phyloP scores from a whole-genome alignment of 2,797 vertebrate genomes.

The Lutjanus argentimaculatus region DNA sequence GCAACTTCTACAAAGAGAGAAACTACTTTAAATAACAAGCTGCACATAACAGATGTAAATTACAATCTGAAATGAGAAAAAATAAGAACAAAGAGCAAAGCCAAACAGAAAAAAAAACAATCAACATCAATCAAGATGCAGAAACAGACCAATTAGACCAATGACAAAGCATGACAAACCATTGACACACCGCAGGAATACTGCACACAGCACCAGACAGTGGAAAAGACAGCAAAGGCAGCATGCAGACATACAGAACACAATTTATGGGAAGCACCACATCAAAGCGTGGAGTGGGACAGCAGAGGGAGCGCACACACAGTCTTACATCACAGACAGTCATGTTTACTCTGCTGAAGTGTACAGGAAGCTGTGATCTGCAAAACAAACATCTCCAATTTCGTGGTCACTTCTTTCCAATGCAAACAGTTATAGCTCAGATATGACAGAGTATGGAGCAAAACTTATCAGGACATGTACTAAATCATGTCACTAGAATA shows the following conservation, averaged over 20 bases:
- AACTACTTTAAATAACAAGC: constrained; percentile 46
- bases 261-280: constrained; percentile 64
- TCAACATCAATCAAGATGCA: constrained; percentile 14
- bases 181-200: constrained; percentile 40
- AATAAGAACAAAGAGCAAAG: constrained; percentile 24
- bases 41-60: constrained; percentile 32
- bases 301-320: constrained; percentile 46
- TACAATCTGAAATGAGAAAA: constrained; percentile 12
- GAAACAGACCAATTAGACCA: constrained; percentile 40
- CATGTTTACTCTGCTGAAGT: constrained; percentile 61
- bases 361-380: constrained; percentile 63
- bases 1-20: constrained; percentile 26
- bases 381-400: constrained; percentile 66
- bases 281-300: constrained; percentile 58
- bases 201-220: constrained; percentile 53
- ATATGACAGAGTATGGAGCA: constrained; percentile 19
- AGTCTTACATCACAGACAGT: constrained; percentile 48
- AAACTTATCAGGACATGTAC: constrained; percentile 17
- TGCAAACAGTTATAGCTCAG: constrained; percentile 44
- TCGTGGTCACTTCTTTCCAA: constrained; percentile 48
- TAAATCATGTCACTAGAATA: constrained; percentile 21
- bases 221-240: constrained; percentile 49
- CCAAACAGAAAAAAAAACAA: constrained; percentile 3
- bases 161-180: constrained; percentile 67
- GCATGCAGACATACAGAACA: constrained; percentile 59